Percentiles rank a stretch among this genome's conserved stretches.
Evolutionary conservation across 2,888 invertebrate genomes (phyloP).

Genomic region (Automeris io): DNA sequence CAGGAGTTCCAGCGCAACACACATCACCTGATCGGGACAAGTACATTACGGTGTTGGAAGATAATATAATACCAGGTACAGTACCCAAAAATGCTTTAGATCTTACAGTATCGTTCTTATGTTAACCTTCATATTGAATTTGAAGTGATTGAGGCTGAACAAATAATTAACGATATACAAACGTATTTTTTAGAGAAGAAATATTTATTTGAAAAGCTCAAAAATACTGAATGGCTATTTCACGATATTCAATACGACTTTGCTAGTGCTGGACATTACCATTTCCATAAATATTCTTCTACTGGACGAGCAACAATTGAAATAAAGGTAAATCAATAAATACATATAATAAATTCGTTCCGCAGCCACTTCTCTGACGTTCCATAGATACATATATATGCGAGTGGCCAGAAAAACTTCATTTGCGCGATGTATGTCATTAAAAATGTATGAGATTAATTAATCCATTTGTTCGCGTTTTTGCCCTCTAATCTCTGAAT

Average conservation of each 20-base stretch:
- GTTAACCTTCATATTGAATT: background rate
- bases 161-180: too few relatives aligned
- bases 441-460: background rate
- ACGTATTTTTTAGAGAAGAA: slow-evolving; percentile 39
- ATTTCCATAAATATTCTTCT: slow-evolving; percentile 35
- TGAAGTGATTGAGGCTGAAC: too few relatives aligned
- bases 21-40: slow-evolving; percentile 48
- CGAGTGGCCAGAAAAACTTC: too few relatives aligned
- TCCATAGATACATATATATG: too few relatives aligned
- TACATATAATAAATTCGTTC: too few relatives aligned
- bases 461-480: slow-evolving; percentile 4
- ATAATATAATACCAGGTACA: slow-evolving; percentile 49
- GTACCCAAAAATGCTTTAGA: background rate
- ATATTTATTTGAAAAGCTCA: slow-evolving; percentile 33
- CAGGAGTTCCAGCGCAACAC: slow-evolving; percentile 57
- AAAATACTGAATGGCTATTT: slow-evolving; percentile 46
- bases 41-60: slow-evolving; percentile 27
- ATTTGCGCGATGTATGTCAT: too few relatives aligned
- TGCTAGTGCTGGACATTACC: slow-evolving; percentile 46
- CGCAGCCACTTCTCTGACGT: too few relatives aligned
- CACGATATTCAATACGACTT: slow-evolving; percentile 44
- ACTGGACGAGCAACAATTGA: slow-evolving; percentile 44
- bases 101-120: background rate
- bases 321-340: slow-evolving; percentile 31
- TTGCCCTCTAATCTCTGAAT: too few relatives aligned